Conservation (phyloP, 2,113 vertebrate genomes). For the Thalassoma bifasciatum region DNA sequence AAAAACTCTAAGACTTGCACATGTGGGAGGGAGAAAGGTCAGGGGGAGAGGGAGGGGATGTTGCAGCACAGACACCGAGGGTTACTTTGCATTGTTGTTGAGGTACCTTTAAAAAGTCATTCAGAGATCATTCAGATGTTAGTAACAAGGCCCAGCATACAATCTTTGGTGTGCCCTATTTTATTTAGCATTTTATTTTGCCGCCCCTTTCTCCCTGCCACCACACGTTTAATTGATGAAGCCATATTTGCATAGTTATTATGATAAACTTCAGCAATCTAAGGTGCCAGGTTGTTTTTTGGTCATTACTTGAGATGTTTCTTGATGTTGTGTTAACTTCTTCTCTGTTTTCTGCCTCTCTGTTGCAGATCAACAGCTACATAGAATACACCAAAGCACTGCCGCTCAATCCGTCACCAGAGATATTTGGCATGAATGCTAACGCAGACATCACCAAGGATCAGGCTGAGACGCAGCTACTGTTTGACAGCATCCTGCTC, state of each 20-base stretch:
- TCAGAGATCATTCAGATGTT: constrained; percentile 75
- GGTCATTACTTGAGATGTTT: constrained; percentile 72
- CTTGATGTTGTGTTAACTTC: constrained; percentile 52
- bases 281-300: constrained; percentile 77
- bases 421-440: constrained; percentile 90
- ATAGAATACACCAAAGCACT: constrained; percentile 88
- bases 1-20: no score
- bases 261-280: constrained; percentile 85
- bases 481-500: constrained; percentile 90
- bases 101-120: constrained; percentile 77
- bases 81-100: constrained; percentile 42
- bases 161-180: constrained; percentile 73
- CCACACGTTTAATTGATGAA: constrained; percentile 84
- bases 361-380: constrained; percentile 85
- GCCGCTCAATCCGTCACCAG: constrained; percentile 86
- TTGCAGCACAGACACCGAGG: no score
- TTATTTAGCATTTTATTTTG: constrained; percentile 81
- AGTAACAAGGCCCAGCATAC: constrained; percentile 73
- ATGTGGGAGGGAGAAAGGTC: no score
- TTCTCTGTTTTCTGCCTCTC: constrained; percentile 24
- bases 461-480: constrained; percentile 88
- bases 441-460: constrained; percentile 91
- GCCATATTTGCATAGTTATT: constrained; percentile 84
- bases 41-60: no score
- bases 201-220: constrained; percentile 41